Percentiles rank a stretch among this genome's conserved stretches.
Conservation (phyloP, 2,797 vertebrate species). For the Muscicapa comitata region DNA sequence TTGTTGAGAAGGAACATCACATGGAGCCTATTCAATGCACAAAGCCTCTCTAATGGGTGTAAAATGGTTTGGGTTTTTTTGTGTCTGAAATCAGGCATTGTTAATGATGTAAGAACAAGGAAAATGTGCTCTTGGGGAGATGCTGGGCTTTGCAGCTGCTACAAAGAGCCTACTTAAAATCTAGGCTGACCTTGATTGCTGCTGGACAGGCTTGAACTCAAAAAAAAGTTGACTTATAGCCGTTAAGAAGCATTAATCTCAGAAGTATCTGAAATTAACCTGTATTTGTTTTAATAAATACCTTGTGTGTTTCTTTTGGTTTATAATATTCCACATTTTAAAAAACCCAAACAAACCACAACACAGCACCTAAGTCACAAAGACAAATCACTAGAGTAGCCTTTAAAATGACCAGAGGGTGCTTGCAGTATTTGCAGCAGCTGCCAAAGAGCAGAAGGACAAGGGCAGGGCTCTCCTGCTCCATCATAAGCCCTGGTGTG, state of each 20-base stretch:
- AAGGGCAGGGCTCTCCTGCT: neutral
- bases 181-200: neutral
- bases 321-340: neutral
- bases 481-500: fast-evolving
- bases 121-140: neutral
- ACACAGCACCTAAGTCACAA: too few species aligned
- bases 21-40: neutral
- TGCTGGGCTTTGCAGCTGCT: neutral
- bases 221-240: neutral
- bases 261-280: neutral
- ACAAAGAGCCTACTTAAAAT: neutral
- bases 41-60: neutral
- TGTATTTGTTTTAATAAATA: neutral
- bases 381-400: neutral
- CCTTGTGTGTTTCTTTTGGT: neutral
- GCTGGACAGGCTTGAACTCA: neutral
- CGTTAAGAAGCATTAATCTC: neutral
- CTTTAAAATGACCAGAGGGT: neutral
- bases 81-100: neutral
- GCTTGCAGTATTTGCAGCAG: neutral
- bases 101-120: neutral
- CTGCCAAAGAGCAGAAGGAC: neutral
- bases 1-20: neutral
- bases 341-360: neutral
- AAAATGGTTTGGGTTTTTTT: neutral